Evolutionary conservation across 35 echinoderm and acorn worm species (phyloP), one percentile per base, ranked within the genome.

Genomic region (Holothuria glaberrima): DNA sequence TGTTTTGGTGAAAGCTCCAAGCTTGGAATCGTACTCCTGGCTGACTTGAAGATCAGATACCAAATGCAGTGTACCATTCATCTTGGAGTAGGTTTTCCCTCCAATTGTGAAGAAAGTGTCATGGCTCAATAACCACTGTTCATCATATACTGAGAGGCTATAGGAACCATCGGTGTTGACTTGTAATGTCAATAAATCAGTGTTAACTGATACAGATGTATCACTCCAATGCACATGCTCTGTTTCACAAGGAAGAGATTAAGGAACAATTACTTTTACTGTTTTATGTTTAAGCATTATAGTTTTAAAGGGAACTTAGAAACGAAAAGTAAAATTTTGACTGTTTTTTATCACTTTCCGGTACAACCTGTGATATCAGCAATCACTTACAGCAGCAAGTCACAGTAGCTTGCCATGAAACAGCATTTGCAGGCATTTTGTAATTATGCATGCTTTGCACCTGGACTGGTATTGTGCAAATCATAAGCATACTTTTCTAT

Each of bases 61-160:
- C 5, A 80, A 20, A 19, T 78, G 36, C 30, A 90, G 56, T 20
- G 57, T 90, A 44, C 88, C 88, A n/a, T 76, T 76, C 72, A 77
- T 52, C 29, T 77, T 77, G 54, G 88, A 90, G 59, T 77, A 90
- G 6, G 48, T 90, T 27, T 68, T 32, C 1, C 54, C 73, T 32
- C 72, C 88, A 52, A 90, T 79, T 44, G 72, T 64, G 75, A 90
- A 90, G 34, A 90, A 90, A 5, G 88, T 90, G 20, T 75, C 69
- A 41, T 75, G 63, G 27, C 88, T 90, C 29, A 80, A 80, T 14
- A 90, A 52, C 88, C 88, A 90, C n/a, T 54, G 63, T 5, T n/a
- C 57, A 61, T 72, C 88, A 32, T 63, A 20, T 21, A 90, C 32
- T 30, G 45, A 54, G n/a, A 90, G 16, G 73, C 63, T 72, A 54